Evolutionary conservation across 2,888 invertebrate species (phyloP), one percentile per base, ranked within the genome.

Genomic region (Nysson spinosus): DNA sequence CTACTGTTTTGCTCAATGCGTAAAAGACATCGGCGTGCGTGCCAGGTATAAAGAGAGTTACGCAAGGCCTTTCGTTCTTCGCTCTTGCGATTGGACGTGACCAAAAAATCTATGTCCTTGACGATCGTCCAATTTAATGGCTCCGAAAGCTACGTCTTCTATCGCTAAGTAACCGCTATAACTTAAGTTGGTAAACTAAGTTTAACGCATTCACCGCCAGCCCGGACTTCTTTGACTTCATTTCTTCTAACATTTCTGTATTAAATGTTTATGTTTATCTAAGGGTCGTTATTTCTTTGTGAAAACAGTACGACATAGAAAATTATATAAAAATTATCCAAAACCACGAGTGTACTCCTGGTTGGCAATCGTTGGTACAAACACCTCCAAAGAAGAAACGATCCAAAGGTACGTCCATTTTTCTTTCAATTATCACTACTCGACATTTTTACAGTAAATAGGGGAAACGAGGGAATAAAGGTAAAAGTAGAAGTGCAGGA

Each of bases 1-100:
- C 17, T 40, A 16, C 24, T 57, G 39, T 55, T 61, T 70, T 49
- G 57, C 32, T 4, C 14, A 34, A 12, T 37, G 30, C 39, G 62
- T 61, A 55, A 69, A 66, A 57, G 49, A 42, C 50, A 49, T 17
- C 50, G 47, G 28, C 52, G 49, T 68, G 55, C 55, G 57, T 69
- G 68, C 44, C 57, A 49, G 42, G 50, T 55, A 64, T 63, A 35
- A 69, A 52, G 30, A 52, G 37, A 54, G 63, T 73, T 70, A 74
- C 68, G 52, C 56, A 62, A 70, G 64, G 22, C 9, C 46, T 37
- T 19, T 32, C 14, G 49, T 20, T 43, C 56, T 40, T 43, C 32
- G 7, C 30, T 3, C 26, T 26, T 51, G 24, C 47, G 61, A 32
- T 24, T 17, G 14, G n/a, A 2, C 7, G 22, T 3, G 50, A 22